A percentile compares a stretch with the other conserved stretches of the same genome.
Conservation (phyloP, 2,797 vertebrate genomes). For the Lateolabrax maculatus region DNA sequence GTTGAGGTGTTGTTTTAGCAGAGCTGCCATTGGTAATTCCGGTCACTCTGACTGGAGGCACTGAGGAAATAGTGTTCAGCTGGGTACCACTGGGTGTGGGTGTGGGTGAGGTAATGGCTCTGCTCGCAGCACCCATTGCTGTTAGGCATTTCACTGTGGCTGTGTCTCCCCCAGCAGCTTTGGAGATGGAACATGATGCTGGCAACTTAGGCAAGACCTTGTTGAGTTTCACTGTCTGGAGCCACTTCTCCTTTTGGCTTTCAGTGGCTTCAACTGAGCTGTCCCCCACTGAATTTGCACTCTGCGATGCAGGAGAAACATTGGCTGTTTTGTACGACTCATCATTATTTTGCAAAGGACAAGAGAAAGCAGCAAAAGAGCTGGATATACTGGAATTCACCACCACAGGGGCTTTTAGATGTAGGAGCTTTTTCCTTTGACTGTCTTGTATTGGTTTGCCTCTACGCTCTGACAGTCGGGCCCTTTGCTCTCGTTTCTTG, state of each 20-base stretch:
- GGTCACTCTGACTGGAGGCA: slow-evolving; percentile 72
- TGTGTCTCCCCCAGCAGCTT: slow-evolving; percentile 31
- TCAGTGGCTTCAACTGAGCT: slow-evolving; percentile 19
- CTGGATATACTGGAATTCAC: slow-evolving; percentile 26
- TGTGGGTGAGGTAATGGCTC: slow-evolving; percentile 58
- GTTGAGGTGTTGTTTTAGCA: slow-evolving; percentile 57
- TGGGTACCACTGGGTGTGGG: slow-evolving; percentile 55
- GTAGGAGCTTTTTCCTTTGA: slow-evolving; percentile 11
- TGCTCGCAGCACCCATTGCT: slow-evolving; percentile 47
- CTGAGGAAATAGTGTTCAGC: slow-evolving; percentile 65
- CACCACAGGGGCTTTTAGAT: not conserved
- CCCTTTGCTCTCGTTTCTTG: slow-evolving; percentile 88
- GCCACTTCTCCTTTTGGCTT: slow-evolving; percentile 68
- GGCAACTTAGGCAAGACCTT: slow-evolving; percentile 63
- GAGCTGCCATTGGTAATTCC: slow-evolving; percentile 69
- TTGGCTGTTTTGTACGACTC: slow-evolving; percentile 42
- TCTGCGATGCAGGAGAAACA: slow-evolving; percentile 27
- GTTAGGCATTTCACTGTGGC: slow-evolving; percentile 45
- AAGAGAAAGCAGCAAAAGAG: slow-evolving; percentile 26
- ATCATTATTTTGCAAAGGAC: slow-evolving; percentile 57
- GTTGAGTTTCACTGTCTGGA: slow-evolving; percentile 64
- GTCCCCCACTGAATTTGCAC: slow-evolving; percentile 3
- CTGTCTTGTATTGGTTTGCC: slow-evolving; percentile 11
- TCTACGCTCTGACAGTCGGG: slow-evolving; percentile 73
- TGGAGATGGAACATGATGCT: slow-evolving; percentile 48